Evolutionary conservation across 2,888 invertebrate species (phyloP), one percentile per base, ranked within the genome.

Genomic region (Conus canariensis): DNA sequence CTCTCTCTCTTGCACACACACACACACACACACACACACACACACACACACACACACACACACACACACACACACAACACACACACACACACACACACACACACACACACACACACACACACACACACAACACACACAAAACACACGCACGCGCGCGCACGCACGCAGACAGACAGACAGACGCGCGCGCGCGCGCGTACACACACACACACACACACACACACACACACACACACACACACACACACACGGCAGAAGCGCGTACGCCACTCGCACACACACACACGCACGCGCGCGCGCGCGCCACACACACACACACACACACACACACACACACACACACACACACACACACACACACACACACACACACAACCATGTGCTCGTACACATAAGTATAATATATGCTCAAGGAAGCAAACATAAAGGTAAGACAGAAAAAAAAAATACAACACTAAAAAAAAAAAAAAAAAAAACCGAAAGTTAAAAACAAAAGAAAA

Each of bases 341-440:
- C 83, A 83, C 83, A 83, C 83, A 58, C 83, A 58, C 83, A 83
- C 83, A 19, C 83, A 83, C 56, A 19, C 83, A 58, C 83, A 83
- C 83, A 58, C 58, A 83, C 83, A 58, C 83, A 58, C 58, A 58
- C 83, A 83, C 58, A 83, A 9, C 9, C 58, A 83, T 19, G 14
- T 19, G n/a, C 16, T 1, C 12, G 56, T 30, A 56, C 30, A 30
- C 30, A 30, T 30, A 30, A 30, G 30, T 30, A 30, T 30, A 30
- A 30, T 30, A 30, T 30, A 30, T 30, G 30, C 30, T 30, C 30
- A 30, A 30, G 30, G 30, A 30, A 30, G 30, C 30, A 30, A 30
- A 30, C 30, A 30, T 30, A 30, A 30, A 30, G 30, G 30, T 30
- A 30, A 30, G 30, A 30, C 30, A 30, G 30, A 30, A 30, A 30